Evolutionary conservation across 2,797 vertebrate genomes (phyloP), one percentile per base, ranked within the genome.

Genomic region (Masticophis lateralis): DNA sequence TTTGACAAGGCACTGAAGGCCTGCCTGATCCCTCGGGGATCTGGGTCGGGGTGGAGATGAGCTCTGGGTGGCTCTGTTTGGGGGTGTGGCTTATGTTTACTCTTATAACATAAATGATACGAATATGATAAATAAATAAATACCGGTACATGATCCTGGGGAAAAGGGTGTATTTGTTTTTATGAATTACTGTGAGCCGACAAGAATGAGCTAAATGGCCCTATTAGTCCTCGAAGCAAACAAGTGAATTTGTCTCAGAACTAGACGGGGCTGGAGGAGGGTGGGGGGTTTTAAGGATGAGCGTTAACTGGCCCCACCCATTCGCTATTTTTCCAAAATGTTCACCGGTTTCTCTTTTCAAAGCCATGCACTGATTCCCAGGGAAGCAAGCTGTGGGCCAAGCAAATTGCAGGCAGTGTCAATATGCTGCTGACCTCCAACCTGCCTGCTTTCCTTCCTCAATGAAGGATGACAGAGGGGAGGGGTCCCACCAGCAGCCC

Each of bases 231-330:
- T 47, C 37, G 2, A 83, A 25, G 8, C 8, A 25, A 83, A 47
- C 37, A 1, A 25, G 12, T 20, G 2, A 2, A 22, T 4, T 12
- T 5, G 20, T 22, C 74, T 47, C 37, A 5, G 74, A 47, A 20
- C 37, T 2, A 25, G 20, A 11, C 20, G 1, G 37, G 43, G 79
- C 43, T 47, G 79, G 79, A 25, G 37, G 43, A 83, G 22, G 79
- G 5, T 3, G 12, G 8, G 5, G 60, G 25, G 66, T n/a, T 74
- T 22, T 22, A 22, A 63, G 27, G 5, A 47, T 25, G 43, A 0
- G 2, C 32, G 14, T 25, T 18, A 1, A 79, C 1, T 0, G 0
- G 0, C 91, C 51, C 5, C 43, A 10, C 18, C 22, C 20, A 28
- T 69, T 9, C 51, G 37, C 14, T 8, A 0, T 0, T 13, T 43